Percentiles rank a stretch among this genome's conserved stretches.
Evolutionary conservation across 2,113 vertebrate genomes (phyloP).

Genomic region (Siniperca knerii): DNA sequence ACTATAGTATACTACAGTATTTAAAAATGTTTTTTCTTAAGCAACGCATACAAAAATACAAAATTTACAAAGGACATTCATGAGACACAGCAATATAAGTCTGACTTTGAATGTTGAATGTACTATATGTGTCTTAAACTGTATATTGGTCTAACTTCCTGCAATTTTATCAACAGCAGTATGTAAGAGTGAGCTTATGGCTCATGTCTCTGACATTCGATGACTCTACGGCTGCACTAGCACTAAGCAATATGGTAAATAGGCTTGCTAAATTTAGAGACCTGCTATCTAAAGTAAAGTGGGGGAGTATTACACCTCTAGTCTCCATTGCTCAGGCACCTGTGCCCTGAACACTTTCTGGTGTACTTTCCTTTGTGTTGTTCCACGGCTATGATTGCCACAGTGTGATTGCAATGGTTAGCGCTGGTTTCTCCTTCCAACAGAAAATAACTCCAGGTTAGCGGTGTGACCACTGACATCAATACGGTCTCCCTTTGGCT

Average conservation of each 20-base stretch:
- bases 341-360: neutral
- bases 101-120: neutral
- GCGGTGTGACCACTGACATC: slow-evolving; percentile 37
- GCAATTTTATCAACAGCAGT: too few relatives aligned
- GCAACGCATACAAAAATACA: neutral
- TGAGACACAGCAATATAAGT: neutral
- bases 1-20: too few relatives aligned
- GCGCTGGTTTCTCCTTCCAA: slow-evolving; percentile 23
- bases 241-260: neutral
- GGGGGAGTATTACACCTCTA: neutral
- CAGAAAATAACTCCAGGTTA: slow-evolving; percentile 26
- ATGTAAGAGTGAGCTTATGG: neutral
- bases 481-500: slow-evolving; percentile 11
- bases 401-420: slow-evolving; percentile 39
- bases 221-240: neutral
- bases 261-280: too few relatives aligned
- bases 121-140: neutral
- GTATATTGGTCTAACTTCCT: neutral
- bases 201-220: neutral
- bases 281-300: neutral
- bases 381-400: slow-evolving; percentile 7
- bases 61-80: neutral
- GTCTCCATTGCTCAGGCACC: neutral
- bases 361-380: slow-evolving; percentile 13
- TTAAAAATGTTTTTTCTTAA: neutral